A percentile compares a stretch with the other conserved stretches of the same genome.
Conservation (phyloP, 2,888 invertebrate species). For the Pachycephus smyrnensis region DNA sequence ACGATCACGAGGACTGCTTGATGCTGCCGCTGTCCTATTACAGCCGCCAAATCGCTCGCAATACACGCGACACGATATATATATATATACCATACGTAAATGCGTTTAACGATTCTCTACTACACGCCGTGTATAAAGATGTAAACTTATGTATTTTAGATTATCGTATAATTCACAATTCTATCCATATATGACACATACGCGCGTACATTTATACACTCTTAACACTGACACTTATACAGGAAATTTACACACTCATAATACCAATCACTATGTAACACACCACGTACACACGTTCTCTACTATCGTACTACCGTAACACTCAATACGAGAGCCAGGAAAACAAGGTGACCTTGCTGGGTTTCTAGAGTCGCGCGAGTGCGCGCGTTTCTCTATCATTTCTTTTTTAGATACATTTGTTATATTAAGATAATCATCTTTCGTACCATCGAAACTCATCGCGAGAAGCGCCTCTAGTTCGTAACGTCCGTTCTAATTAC, state of each 20-base stretch:
- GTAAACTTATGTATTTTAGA: conserved; percentile 65
- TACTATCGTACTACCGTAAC: not conserved
- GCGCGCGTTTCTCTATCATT: not conserved
- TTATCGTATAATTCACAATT: conserved; percentile 54
- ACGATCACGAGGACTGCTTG: not conserved
- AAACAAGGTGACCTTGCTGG: not conserved
- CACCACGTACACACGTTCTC: not conserved
- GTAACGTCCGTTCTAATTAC: not conserved
- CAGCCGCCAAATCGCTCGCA: not conserved
- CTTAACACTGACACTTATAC: conserved; percentile 28
- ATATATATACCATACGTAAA: conserved; percentile 40
- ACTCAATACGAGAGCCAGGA: not conserved
- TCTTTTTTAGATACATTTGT: not conserved
- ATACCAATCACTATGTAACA: not conserved
- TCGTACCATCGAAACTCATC: not conserved
- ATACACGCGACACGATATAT: not conserved
- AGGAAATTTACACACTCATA: not conserved
- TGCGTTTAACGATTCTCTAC: conserved; percentile 56
- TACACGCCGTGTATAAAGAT: conserved; percentile 60
- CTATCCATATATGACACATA: conserved; percentile 13
- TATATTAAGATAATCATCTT: not conserved
- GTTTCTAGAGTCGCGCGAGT: not conserved
- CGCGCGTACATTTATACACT: conserved; percentile 27
- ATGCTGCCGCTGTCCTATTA: not conserved
- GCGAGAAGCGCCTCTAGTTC: not conserved